These are phyloP conservation scores for Cataglyphis livida DNA, from an alignment of 2,888 invertebrate species.

Conservation along the genomic window DNA sequence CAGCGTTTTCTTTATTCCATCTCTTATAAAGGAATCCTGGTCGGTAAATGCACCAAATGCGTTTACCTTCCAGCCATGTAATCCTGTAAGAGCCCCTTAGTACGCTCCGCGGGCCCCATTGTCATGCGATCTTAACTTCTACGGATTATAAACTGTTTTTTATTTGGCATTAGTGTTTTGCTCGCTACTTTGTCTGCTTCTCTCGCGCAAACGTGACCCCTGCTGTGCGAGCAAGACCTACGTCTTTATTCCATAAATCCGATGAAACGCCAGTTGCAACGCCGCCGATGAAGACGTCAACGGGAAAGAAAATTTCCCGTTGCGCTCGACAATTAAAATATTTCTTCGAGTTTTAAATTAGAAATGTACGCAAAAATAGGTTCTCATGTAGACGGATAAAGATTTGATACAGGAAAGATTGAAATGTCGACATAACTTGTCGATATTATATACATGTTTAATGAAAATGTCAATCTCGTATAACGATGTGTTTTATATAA, in stretches of 20 bases:
- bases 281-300: conserved; percentile 18
- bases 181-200: conserved; percentile 65
- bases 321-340: conserved; percentile 8
- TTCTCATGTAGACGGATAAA: too few relatives aligned
- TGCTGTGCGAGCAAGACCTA: conserved; percentile 71
- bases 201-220: conserved; percentile 66
- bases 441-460: neutral
- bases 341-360: neutral
- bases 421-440: neutral
- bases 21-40: conserved; percentile 3
- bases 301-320: neutral
- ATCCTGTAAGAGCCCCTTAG: conserved; percentile 84
- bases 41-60: conserved; percentile 66
- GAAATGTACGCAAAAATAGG: neutral
- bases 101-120: conserved; percentile 83
- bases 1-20: conserved; percentile 17
- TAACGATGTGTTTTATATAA: neutral
- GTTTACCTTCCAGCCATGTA: conserved; percentile 78
- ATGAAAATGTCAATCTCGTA: neutral
- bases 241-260: conserved; percentile 59
- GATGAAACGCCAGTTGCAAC: conserved; percentile 51
- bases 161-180: conserved; percentile 78
- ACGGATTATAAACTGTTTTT: conserved; percentile 83
- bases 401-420: neutral
- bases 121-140: conserved; percentile 84